A percentile compares a stretch with the other conserved stretches of the same genome.
These are phyloP conservation scores for Chironomus tentans DNA, from an alignment of 2,888 invertebrate species.

Conservation along the genomic window DNA sequence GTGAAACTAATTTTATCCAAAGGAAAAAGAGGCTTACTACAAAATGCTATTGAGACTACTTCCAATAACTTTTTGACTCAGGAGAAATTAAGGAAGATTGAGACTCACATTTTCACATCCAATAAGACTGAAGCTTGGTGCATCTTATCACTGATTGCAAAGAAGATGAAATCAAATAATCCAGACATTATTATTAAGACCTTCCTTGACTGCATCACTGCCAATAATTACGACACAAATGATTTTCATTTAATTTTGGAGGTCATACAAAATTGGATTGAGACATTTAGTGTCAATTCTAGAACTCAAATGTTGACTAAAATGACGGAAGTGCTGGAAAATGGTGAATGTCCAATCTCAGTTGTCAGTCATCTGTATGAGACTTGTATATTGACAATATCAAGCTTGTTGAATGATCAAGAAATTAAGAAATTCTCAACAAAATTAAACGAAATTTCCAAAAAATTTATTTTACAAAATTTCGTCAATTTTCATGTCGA, in stretches of 20 bases:
- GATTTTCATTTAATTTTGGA: constrained; percentile 19
- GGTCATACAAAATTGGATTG: constrained; percentile 14
- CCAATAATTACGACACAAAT: background rate
- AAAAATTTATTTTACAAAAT: background rate
- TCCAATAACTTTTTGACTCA: constrained; percentile 9
- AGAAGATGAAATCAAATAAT: constrained; percentile 13
- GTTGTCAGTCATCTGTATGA: background rate
- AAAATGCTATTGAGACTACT: background rate
- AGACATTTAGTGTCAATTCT: background rate
- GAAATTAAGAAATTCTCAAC: background rate
- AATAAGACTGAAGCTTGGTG: constrained; percentile 23
- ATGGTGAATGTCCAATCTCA: background rate
- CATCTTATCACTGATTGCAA: constrained; percentile 1
- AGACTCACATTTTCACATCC: constrained; percentile 19
- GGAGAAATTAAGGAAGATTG: constrained; percentile 16
- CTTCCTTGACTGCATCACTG: constrained; percentile 9
- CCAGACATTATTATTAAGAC: constrained; percentile 16
- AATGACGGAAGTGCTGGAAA: background rate
- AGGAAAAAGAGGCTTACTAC: constrained; percentile 5
- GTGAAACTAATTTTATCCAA: constrained; percentile 5
- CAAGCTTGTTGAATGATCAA: background rate
- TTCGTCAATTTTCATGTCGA: background rate
- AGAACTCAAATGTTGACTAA: background rate
- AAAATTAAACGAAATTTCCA: background rate
- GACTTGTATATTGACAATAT: background rate